Evolutionary conservation across 2,888 invertebrate species (phyloP).

Genomic region (Cordylochernes scorpioides): DNA sequence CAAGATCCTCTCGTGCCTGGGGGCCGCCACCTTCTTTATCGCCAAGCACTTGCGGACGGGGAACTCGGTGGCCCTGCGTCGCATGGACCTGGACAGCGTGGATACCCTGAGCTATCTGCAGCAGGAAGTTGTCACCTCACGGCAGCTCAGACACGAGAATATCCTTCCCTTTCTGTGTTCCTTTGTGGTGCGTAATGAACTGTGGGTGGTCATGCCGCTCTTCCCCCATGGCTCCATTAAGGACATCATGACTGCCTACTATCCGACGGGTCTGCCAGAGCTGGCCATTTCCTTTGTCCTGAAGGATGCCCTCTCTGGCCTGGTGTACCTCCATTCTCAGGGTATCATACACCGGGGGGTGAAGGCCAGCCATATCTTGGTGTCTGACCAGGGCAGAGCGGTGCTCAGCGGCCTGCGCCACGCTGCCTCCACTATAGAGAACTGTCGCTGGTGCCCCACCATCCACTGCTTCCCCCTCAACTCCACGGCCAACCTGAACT

Average conservation of each 20-base stretch:
- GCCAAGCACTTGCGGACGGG: too few species aligned
- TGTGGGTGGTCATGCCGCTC: slow-evolving; percentile 50
- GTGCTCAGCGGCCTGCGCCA: slow-evolving; percentile 51
- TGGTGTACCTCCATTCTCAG: slow-evolving; percentile 57
- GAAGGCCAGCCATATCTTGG: slow-evolving; percentile 51
- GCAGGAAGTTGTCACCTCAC: slow-evolving; percentile 41
- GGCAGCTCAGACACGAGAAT: slow-evolving; percentile 49
- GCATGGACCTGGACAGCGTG: too few species aligned
- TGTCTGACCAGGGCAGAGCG: slow-evolving; percentile 41
- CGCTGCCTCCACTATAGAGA: slow-evolving; percentile 40
- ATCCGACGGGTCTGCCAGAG: slow-evolving; percentile 49
- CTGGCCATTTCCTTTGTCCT: slow-evolving; percentile 48
- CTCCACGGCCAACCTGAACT: slow-evolving; percentile 44
- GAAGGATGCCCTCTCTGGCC: slow-evolving; percentile 44
- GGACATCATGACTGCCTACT: slow-evolving; percentile 45
- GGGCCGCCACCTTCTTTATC: too few species aligned
- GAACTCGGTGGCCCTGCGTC: too few species aligned
- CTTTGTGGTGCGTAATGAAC: slow-evolving; percentile 46
- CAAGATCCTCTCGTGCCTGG: too few species aligned
- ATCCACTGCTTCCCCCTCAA: slow-evolving; percentile 48
- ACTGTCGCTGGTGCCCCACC: slow-evolving; percentile 38
- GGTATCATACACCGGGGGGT: slow-evolving; percentile 45
- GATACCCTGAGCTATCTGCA: too few species aligned
- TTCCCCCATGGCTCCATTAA: slow-evolving; percentile 52
- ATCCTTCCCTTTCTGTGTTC: slow-evolving; percentile 44